These are phyloP conservation scores for Polypedilum vanderplanki DNA, from an alignment of 1,140 invertebrate genomes.

Conservation along the genomic window DNA sequence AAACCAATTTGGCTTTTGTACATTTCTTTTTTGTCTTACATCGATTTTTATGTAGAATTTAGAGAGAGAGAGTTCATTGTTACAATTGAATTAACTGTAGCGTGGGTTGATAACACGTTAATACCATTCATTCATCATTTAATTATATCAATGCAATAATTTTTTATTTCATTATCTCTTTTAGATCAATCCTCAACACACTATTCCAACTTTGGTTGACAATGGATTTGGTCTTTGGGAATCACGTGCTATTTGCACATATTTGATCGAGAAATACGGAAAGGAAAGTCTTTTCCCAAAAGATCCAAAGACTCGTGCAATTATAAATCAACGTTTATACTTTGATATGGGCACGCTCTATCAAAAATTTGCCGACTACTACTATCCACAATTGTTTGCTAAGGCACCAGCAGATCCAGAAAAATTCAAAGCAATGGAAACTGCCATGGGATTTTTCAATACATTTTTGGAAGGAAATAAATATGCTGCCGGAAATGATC, in stretches of 20 bases:
- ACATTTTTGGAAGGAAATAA: constrained; percentile 56
- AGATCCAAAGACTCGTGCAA: constrained; percentile 56
- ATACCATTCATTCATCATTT: neutral
- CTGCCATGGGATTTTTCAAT: constrained; percentile 58
- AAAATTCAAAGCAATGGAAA: constrained; percentile 55
- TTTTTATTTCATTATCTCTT: neutral
- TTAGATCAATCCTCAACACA: constrained; percentile 49
- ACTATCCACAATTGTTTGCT: constrained; percentile 65
- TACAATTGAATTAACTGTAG: neutral
- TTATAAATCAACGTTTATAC: constrained; percentile 65
- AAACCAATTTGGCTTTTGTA: too few relatives aligned
- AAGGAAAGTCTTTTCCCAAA: constrained; percentile 61
- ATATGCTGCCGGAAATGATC: constrained; percentile 57
- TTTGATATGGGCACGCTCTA: constrained; percentile 67
- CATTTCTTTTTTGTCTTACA: neutral
- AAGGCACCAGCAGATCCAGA: constrained; percentile 55
- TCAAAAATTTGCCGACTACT: constrained; percentile 51
- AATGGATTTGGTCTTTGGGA: constrained; percentile 59
- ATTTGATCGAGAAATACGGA: constrained; percentile 60
- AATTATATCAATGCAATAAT: neutral
- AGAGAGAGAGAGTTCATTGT: neutral
- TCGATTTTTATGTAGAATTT: neutral
- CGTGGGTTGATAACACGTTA: neutral
- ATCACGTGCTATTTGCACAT: constrained; percentile 65
- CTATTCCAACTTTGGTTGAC: constrained; percentile 60